Evolutionary conservation across 30 jellyfish, hydroid and myxozoan species (phyloP), one percentile per base, ranked within the genome.

Genomic region (Turritopsis dohrnii): DNA sequence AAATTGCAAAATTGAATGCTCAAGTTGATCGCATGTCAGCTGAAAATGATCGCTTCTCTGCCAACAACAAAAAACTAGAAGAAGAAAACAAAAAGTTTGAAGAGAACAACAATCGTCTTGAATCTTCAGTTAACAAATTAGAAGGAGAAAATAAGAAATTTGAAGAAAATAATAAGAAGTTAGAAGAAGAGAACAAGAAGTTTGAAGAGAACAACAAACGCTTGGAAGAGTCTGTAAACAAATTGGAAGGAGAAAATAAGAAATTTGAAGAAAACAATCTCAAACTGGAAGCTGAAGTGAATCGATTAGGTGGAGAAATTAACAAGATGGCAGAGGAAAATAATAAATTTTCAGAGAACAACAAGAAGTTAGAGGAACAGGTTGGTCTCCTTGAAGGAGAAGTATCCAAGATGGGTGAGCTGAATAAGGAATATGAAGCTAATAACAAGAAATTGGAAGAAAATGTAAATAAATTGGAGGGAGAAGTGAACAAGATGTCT

Each of bases 101-200:
- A 41, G 96, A 89, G 25, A 93, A 91, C 76, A 72, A 82, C 72
- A 84, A 73, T 13, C 66, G 93, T 26, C 79, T 90, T 75, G 91
- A 84, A 31, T 72, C 89, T 26, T 89, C 94, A 18, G 96, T 90
- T 52, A 88, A 90, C 53, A 88, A 71, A 9, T 81, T 91, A 69
- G 84, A 83, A 66, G 94, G 94, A 1, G 97, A 91, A 80, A 84
- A 82, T 24, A 83, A 91, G 75, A 83, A 84, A 52, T 87, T 91
- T 86, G 89, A 85, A 25, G 96, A 80, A 28, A 88, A 90, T 16
- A 85, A 85, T 80, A 89, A 90, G 66, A 90, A 90, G 71, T 71
- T 90, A 79, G 97, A 90, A 71, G 97, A 79, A 54, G 96, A 91
- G 60, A 91, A 91, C 73, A 84, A 88, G 66, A 91, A 73, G 54